phyloP scores from a whole-genome alignment of 2,888 invertebrate species.

The Xanthia togata region DNA sequence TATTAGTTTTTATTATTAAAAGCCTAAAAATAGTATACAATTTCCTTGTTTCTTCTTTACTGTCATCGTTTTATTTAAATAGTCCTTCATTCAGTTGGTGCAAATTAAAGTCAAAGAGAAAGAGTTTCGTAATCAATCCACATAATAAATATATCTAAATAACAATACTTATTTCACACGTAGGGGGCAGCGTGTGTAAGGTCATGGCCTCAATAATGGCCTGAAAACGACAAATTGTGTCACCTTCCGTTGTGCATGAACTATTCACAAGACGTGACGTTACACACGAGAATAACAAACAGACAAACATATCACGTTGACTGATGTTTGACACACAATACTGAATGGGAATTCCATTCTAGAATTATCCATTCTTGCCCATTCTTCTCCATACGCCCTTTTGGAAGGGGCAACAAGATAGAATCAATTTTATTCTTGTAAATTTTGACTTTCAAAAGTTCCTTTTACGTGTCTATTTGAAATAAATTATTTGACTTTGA shows the following conservation, averaged over 20 bases:
- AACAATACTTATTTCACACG: constrained; percentile 10
- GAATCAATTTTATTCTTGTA: not conserved
- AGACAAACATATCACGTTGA: constrained; percentile 7
- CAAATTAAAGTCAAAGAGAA: not conserved
- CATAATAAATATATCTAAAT: constrained; percentile 1
- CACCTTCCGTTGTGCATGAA: constrained; percentile 49
- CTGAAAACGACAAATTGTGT: constrained; percentile 40
- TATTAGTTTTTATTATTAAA: too few relatives aligned
- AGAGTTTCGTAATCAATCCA: not conserved
- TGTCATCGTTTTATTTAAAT: too few relatives aligned
- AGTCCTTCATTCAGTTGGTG: too few relatives aligned
- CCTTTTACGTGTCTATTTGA: not conserved
- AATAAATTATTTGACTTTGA: too few relatives aligned
- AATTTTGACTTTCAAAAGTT: not conserved
- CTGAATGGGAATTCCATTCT: not conserved
- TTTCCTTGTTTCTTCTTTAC: too few relatives aligned
- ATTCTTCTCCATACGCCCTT: not conserved
- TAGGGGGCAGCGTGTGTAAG: constrained; percentile 20
- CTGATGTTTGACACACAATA: constrained; percentile 14
- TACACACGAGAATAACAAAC: constrained; percentile 2
- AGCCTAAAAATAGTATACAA: too few relatives aligned
- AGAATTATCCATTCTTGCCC: not conserved
- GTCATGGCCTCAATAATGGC: constrained; percentile 36
- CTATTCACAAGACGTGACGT: constrained; percentile 36
- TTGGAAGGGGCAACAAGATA: not conserved